Base-by-base conservation (phyloP, 2,797 vertebrate genomes). In the Pogoniulus pusillus region DNA sequence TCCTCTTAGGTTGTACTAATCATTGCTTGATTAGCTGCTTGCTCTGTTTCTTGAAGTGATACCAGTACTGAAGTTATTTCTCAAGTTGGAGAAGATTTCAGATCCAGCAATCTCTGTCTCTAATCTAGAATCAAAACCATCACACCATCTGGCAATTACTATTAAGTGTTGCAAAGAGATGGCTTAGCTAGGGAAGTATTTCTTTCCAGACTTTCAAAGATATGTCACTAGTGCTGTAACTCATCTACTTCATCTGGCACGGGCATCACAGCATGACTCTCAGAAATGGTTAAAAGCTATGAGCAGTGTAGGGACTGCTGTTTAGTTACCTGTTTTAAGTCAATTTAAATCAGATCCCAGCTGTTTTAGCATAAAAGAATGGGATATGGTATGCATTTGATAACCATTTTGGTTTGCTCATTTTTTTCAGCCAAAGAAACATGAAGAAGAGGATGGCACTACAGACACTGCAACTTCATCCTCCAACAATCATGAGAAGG, bases 391-490 rank as follows among this genome's bases (percentile, higher is more conserved):
- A 45, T 87, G n/a, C 57, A 15, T 59, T 78, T 59, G 45, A 27
- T 89, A 85, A 75, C 89, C 8, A 30, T 86, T 93, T 68, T 89
- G 65, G 9, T 93, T 93, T 92, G 39, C 74, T 96, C 43, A 30
- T 91, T 93, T 71, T 71, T 70, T 94, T 91, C 71, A 97, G 98
- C 98, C 96, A 94, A 98, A 98, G 97, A 98, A 98, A 91, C 97
- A 94, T 39, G 98, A 98, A 72, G 98, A 99, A 54, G 98, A 99
- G 85, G 98, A 98, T 91, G 98, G 98, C 45, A 98, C 98, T 41
- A 98, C 98, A 65, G 98, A 99, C 93, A 98, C 98, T 2, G 99
- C 98, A 60, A 99, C 98, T 43, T 99, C 98, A 47, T 99, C 99
- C 80, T 98, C 98, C 51, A 98, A 98, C 88, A 97, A 97, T 89